These are phyloP conservation scores for Latrodectus elegans DNA, from an alignment of 2,888 invertebrate genomes.

Conservation along the genomic window DNA sequence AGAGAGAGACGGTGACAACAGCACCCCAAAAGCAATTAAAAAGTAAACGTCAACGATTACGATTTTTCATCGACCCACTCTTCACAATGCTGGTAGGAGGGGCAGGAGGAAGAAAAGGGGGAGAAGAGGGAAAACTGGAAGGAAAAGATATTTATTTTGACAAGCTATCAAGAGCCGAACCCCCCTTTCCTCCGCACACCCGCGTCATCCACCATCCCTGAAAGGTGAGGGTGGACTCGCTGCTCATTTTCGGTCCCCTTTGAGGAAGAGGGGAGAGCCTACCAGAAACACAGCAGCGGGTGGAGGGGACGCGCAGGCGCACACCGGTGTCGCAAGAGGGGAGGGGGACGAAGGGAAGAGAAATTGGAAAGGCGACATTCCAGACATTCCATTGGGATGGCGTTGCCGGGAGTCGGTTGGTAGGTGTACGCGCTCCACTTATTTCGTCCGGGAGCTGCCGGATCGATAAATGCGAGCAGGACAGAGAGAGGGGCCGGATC, in stretches of 20 bases:
- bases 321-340: slow-evolving; percentile 4
- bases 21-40: background rate
- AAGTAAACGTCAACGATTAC: slow-evolving; percentile 5
- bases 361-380: slow-evolving; percentile 63
- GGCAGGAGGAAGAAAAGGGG: background rate
- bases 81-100: background rate
- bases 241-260: slow-evolving; percentile 24
- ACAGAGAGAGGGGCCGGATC: slow-evolving; percentile 19
- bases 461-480: slow-evolving; percentile 33
- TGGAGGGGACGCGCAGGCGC: slow-evolving; percentile 47
- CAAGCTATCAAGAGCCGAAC: slow-evolving; percentile 51
- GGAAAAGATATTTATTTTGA: slow-evolving; percentile 65
- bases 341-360: slow-evolving; percentile 20
- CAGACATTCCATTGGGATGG: slow-evolving; percentile 68
- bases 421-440: slow-evolving; percentile 64
- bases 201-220: background rate
- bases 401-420: slow-evolving; percentile 62
- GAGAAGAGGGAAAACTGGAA: background rate
- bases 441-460: slow-evolving; percentile 10
- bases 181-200: slow-evolving; percentile 1
- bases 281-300: slow-evolving; percentile 25
- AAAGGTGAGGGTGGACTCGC: slow-evolving; percentile 4
- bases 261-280: slow-evolving; percentile 21
- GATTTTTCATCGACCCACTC: background rate
- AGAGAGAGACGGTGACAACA: too few species aligned